These are phyloP conservation scores for Pseudomyrmex dendroicus DNA, from an alignment of 1,140 invertebrate genomes.

Conservation along the genomic window DNA sequence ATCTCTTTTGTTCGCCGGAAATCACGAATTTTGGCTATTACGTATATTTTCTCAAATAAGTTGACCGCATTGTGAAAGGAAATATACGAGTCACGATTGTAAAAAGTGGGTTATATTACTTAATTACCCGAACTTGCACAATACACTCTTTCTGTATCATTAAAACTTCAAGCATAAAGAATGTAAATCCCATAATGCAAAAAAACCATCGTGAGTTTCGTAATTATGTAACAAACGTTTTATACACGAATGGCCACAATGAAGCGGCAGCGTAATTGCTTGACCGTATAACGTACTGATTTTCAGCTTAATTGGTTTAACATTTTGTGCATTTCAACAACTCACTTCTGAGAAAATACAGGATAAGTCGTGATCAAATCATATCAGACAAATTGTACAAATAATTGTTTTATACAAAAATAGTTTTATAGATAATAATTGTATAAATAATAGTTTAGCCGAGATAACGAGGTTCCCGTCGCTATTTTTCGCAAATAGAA, in stretches of 20 bases:
- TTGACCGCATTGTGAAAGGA: neutral
- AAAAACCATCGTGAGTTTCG: neutral
- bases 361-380: neutral
- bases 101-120: neutral
- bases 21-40: neutral
- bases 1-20: too few species aligned
- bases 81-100: neutral
- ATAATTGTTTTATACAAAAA: too few species aligned
- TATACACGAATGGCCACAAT: neutral
- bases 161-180: neutral
- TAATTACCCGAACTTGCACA: constrained; percentile 4
- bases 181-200: neutral
- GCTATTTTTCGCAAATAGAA: constrained; percentile 2
- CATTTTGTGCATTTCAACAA: constrained; percentile 17
- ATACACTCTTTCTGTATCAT: neutral
- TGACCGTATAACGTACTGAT: constrained; percentile 3
- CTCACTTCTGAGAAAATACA: constrained; percentile 1
- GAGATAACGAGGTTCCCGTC: neutral
- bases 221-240: constrained; percentile 29
- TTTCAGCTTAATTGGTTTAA: constrained; percentile 26
- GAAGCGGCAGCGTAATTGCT: neutral
- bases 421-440: too few species aligned
- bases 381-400: too few species aligned
- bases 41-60: neutral
- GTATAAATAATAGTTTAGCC: neutral